Evolutionary conservation across 2,888 invertebrate genomes (phyloP), one percentile per base, ranked within the genome.

Genomic region (Augiades crinisus): DNA sequence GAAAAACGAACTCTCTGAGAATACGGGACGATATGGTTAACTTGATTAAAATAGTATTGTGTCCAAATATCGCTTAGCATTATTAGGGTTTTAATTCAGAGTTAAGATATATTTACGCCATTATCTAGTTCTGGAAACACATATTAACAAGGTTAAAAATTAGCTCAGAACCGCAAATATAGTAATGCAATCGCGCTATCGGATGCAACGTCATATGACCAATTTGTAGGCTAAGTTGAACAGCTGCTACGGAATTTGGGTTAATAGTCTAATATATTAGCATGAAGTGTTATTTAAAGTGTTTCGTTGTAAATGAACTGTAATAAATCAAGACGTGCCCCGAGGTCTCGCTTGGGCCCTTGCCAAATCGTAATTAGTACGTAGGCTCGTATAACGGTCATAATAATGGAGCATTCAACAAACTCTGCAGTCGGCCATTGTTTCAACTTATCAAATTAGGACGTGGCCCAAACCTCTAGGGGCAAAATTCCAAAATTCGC

Each of bases 311-410:
- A 70, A 62, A 65, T 76, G 76, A 78, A 76, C 72, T 76, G 75
- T 74, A 77, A 82, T 86, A 85, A 86, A 86, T 86, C 82, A 81
- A 73, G 73, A 65, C 65, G 68, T 67, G 65, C 72, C 72, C 60
- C 61, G 63, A 70, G 75, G 72, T 72, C 61, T 70, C 68, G 64
- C 68, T 79, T 85, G 85, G 86, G 72, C 56, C 64, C 68, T 68
- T 73, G 86, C 86, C 85, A 85, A 81, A 81, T 70, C 68, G 78
- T 86, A 85, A 87, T 85, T 86, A 87, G 81, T 79, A 40, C 22
- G 33, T 49, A 49, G 38, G 47, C 41, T 49, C 27, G 13, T 43
- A 41, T 49, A 60, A 51, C 60, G 65, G 68, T 72, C 75, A 77
- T 70, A 67, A 78, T 81, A 79, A 81, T 79, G 75, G 75, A 72